Evolutionary conservation across 2,888 invertebrate species (phyloP).

Genomic region (Himalopsyche japonica): DNA sequence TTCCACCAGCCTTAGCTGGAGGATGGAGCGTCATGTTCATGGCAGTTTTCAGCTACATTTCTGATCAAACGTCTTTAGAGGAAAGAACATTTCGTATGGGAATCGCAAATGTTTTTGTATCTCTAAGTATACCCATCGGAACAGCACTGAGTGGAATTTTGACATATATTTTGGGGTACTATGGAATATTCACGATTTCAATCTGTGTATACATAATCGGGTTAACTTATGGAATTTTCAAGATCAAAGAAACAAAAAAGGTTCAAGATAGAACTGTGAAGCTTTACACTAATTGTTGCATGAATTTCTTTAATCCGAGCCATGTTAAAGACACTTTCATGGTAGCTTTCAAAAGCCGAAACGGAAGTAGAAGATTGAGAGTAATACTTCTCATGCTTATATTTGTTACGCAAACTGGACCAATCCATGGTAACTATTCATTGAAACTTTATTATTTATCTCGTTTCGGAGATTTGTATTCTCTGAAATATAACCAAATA

Average conservation of each 20-base stretch:
- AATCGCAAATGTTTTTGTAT: constrained; percentile 59
- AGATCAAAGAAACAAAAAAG: constrained; percentile 39
- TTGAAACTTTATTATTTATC: not conserved
- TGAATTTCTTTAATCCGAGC: constrained; percentile 33
- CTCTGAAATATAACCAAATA: too few species aligned
- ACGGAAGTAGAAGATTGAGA: constrained; percentile 49
- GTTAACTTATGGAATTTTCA: constrained; percentile 50
- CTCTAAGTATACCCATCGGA: constrained; percentile 57
- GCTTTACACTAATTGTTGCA: not conserved
- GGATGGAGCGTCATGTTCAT: constrained; percentile 61
- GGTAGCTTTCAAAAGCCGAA: constrained; percentile 51
- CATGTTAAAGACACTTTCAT: constrained; percentile 49
- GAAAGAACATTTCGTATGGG: constrained; percentile 66
- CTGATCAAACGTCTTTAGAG: constrained; percentile 62
- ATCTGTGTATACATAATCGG: constrained; percentile 49
- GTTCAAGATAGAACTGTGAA: not conserved
- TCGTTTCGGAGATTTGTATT: too few species aligned
- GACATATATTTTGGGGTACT: constrained; percentile 54
- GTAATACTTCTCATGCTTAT: constrained; percentile 52
- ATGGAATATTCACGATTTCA: constrained; percentile 52
- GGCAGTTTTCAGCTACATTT: constrained; percentile 64
- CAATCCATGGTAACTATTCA: constrained; percentile 54
- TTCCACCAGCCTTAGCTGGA: constrained; percentile 60
- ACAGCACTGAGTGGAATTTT: constrained; percentile 59
- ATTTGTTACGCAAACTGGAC: constrained; percentile 57